These are phyloP conservation scores for Actinia tenebrosa DNA, from an alignment of 64 coral and sea anemone genomes.

Conservation along the genomic window DNA sequence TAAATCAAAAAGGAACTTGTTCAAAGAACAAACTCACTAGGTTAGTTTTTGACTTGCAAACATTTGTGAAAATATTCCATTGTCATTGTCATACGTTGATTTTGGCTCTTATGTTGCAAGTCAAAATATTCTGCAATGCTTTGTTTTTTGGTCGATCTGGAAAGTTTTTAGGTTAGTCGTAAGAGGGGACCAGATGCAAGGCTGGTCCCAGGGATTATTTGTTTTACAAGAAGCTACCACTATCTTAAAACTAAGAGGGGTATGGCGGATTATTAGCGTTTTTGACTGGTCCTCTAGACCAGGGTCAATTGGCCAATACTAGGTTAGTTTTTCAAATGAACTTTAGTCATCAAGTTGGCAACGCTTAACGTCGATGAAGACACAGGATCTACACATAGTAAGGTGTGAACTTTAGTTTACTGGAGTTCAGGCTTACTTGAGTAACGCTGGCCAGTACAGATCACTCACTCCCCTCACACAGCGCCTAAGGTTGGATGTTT, in stretches of 20 bases:
- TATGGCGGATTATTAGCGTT: background rate
- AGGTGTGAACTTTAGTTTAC: background rate
- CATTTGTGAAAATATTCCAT: background rate
- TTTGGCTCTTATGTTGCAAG: background rate
- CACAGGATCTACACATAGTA: background rate
- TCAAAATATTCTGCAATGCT: background rate
- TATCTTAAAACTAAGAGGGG: background rate
- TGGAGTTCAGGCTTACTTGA: background rate
- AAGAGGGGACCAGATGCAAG: background rate
- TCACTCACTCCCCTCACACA: conserved; percentile 1
- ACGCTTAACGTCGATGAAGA: background rate
- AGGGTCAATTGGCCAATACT: background rate
- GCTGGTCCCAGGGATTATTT: background rate
- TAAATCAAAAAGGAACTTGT: too few relatives aligned
- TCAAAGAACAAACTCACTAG: background rate
- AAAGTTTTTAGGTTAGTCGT: background rate
- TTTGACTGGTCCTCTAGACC: background rate
- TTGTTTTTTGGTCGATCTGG: background rate
- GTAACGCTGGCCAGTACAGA: background rate
- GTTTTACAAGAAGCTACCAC: background rate
- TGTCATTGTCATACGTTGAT: background rate
- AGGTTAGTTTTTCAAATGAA: background rate
- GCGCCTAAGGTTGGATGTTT: background rate
- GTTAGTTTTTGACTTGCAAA: background rate
- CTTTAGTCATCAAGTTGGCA: background rate